Evolutionary conservation across 1,140 invertebrate genomes (phyloP), one percentile per base, ranked within the genome.

Genomic region (Apis cerana): DNA sequence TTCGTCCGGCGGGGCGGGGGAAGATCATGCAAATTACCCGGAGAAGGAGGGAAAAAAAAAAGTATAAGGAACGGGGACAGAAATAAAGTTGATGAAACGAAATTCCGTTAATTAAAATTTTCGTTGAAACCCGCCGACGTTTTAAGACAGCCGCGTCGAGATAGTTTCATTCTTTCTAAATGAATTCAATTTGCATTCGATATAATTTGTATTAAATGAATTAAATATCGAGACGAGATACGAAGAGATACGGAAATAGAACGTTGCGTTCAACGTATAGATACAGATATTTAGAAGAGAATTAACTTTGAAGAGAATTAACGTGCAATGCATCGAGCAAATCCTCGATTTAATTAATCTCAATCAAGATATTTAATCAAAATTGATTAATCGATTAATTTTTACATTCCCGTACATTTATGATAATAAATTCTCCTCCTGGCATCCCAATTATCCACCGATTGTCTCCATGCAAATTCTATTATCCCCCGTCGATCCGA

Each of bases 21-120:
- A 70, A 82, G 80, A 82, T 82, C 80, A 82, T 82, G 80, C 75
- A 82, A 82, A 82, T 82, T 78, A 70, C 64, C n/a, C 15, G 58
- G n/a, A n/a, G n/a, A n/a, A 9, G 21, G 15, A 21, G 52, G 12
- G n/a, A 0, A 2, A 7, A 17, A 17, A 21, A 17, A n/a, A 72
- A 43, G 65, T 68, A 64, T 58, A 70, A 82, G 75, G 23, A 48
- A 21, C 56, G 2, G 15, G 80, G 5, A 43, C 75, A 54, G 75
- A 77, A 77, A 70, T 70, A 70, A 78, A 78, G 19, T 82, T 64
- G 75, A 82, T 77, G 75, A 64, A 77, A 82, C 80, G 80, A 69
- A 82, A 82, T 82, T 76, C 50, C 56, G 72, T 82, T 82, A 82
- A 82, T 82, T 82, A 82, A 82, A 82, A 82, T 81, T 81, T 81